Evolutionary conservation across 2,113 vertebrate species (phyloP), one percentile per base, ranked within the genome.

Genomic region (Puntigrus tetrazona): DNA sequence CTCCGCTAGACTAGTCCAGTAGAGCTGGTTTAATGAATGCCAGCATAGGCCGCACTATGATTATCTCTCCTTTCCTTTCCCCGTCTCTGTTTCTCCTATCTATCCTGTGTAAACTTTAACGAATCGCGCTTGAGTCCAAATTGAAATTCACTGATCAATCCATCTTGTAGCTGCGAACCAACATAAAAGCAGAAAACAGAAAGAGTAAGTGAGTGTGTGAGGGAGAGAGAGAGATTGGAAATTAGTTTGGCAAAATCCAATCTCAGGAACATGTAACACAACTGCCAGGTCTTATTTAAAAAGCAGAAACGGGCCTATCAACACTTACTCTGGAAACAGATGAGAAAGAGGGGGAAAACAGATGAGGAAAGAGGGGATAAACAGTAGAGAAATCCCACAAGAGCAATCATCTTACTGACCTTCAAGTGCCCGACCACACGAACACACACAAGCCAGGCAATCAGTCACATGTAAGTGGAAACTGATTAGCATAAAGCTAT

Each of bases 191-290:
- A 43, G 41, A 41, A 79, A 34, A 31, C 50, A 67, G 78, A 61
- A 61, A 59, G 43, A 82, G 41, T 10, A 47, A 87, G 47, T 67
- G 43, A 88, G 78, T 43, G 76, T 20, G 13, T 55, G 43, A 81
- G 77, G 63, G 14, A 11, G 34, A 65, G 65, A 78, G 27, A 67
- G 57, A 81, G 80, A 80, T 70, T 86, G 78, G 84, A 82, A 86
- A 79, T 86, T 70, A 86, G 84, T 77, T 80, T 55, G 79, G 86
- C 75, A 87, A 86, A 86, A 88, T 89, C 84, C 83, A 89, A 82
- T 87, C 81, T 82, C 80, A 79, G 84, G 76, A 59, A 86, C 77
- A 82, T 81, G 88, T 83, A 85, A 77, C 79, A 76, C 80, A 75
- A 89, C 81, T 87, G 84, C 78, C 85, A 65, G 83, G 85, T 70